These are phyloP conservation scores for Cancer borealis DNA, from an alignment of 2,888 invertebrate genomes.

Conservation along the genomic window DNA sequence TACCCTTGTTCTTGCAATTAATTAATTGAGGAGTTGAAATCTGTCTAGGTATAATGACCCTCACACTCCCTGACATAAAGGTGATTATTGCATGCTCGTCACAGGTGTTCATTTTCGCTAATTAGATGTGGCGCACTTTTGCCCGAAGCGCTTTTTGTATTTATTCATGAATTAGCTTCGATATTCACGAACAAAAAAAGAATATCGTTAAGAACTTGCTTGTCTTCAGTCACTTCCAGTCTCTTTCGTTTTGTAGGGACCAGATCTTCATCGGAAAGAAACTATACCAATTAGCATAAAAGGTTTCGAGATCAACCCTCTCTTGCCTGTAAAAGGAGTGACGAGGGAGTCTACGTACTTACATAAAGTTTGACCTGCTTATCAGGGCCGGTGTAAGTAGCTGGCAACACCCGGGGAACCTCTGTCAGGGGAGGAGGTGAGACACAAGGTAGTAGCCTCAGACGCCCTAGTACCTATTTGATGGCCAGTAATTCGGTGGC, in stretches of 20 bases:
- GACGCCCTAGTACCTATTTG: background rate
- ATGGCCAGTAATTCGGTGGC: conserved; percentile 34
- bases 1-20: background rate
- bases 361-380: conserved; percentile 33
- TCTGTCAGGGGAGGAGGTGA: background rate
- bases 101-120: background rate
- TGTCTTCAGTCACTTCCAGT: background rate
- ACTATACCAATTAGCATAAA: conserved; percentile 56
- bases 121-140: conserved; percentile 29
- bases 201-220: background rate
- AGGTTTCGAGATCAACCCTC: conserved; percentile 36
- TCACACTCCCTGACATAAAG: background rate
- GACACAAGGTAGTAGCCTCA: background rate
- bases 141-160: background rate
- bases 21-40: background rate
- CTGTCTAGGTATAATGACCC: background rate
- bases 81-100: background rate
- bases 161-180: background rate
- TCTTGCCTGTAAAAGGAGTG: conserved; percentile 45
- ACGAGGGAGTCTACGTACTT: conserved; percentile 43
- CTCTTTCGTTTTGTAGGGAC: conserved; percentile 39
- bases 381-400: conserved; percentile 25
- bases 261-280: conserved; percentile 51
- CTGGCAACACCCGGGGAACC: conserved; percentile 6
- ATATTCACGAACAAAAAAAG: conserved; percentile 30